A percentile compares a stretch with the other conserved stretches of the same genome.
Conservation (phyloP, 1,140 invertebrate genomes). For the Habropoda laboriosa region DNA sequence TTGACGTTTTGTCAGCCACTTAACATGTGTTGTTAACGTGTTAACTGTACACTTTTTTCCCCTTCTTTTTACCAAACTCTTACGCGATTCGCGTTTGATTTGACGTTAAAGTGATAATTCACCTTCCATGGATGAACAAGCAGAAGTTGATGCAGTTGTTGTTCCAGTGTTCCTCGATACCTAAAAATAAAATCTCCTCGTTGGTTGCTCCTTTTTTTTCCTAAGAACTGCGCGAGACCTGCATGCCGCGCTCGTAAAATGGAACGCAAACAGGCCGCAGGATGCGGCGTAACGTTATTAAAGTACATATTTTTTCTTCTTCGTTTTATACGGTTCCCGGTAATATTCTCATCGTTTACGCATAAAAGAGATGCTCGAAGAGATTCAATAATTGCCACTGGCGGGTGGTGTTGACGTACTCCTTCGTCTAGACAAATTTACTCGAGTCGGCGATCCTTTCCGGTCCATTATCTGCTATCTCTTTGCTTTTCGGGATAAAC, state of each 20-base stretch:
- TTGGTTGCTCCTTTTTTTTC: background rate
- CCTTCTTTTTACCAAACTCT: background rate
- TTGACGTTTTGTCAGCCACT: background rate
- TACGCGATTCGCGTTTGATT: conserved; percentile 3
- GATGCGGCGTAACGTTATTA: no score
- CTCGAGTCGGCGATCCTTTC: conserved; percentile 54
- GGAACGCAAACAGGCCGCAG: background rate
- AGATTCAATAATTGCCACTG: conserved; percentile 18
- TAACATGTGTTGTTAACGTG: background rate
- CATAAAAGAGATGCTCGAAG: no score
- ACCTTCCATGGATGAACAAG: no score
- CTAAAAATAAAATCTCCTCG: conserved; percentile 9
- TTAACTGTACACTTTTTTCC: background rate
- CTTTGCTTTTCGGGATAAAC: conserved; percentile 52
- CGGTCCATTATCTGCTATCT: conserved; percentile 47
- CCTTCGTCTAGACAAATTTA: conserved; percentile 43
- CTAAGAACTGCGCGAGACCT: background rate
- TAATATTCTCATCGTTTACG: background rate
- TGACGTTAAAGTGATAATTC: conserved; percentile 15
- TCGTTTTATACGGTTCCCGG: background rate
- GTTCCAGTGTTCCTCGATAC: background rate
- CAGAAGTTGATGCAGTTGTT: background rate
- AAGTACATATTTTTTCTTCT: no score
- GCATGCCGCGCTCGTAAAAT: background rate
- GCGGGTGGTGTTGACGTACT: conserved; percentile 11